Evolutionary conservation across 2,888 invertebrate genomes (phyloP), one percentile per base, ranked within the genome.

Genomic region (Aphodius granarius): DNA sequence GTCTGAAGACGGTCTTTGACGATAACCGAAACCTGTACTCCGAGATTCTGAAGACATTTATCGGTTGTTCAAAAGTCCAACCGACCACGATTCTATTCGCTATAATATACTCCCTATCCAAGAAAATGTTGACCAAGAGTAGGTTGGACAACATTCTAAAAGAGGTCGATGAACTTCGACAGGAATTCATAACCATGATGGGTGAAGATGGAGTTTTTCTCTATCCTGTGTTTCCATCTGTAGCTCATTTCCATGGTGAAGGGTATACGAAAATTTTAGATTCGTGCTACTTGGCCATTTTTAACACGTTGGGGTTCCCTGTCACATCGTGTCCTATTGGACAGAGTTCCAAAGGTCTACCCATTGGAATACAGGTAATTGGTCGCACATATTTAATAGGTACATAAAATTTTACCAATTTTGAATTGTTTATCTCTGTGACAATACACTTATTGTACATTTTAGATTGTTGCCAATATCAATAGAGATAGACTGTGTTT

Each of bases 241-340:
- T 94, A 13, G 97, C 97, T 0, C 95, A 94, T 0, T 94, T 95
- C 83, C 97, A 97, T 86, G 92, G 95, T 83, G 96, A 97, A 83
- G 94, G 97, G 0, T 84, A 97, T 19, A 83, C 93, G 21, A 93
- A 93, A 81, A 91, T 95, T 13, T 92, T 95, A 79, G 97, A 97
- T 85, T 96, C 96, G 73, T 89, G 91, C 5, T 97, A 97, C 84
- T 95, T 96, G 0, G 93, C 91, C 18, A 92, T 97, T 80, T 92
- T 97, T 77, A 98, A 97, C 87, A 92, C 95, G 62, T 88, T 97
- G 71, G 95, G 95, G 0, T 89, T 97, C 75, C 97, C 97, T 3
- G 92, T 95, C 0, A 97, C 97, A 0, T 93, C 94, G 75, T 91
- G 95, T 74, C 97, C 97, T 0, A 88, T 97, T 82, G 97, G 97